These are phyloP conservation scores for Huso huso DNA, from an alignment of 2,797 vertebrate species.

Conservation along the genomic window DNA sequence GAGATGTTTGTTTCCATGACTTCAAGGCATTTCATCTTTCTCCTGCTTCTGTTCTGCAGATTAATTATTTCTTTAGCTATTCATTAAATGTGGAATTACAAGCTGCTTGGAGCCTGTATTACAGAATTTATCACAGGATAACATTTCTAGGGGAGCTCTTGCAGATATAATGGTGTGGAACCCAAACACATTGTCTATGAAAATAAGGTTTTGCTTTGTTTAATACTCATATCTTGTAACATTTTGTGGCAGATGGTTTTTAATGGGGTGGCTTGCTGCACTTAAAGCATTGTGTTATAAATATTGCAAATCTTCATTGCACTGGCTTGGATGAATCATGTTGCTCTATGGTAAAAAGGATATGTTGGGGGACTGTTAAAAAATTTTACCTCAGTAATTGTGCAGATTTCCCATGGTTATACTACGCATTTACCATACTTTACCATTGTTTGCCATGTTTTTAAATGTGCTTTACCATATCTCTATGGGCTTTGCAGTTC, in stretches of 20 bases:
- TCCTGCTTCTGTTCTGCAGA: slow-evolving; percentile 19
- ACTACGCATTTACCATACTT: too few species aligned
- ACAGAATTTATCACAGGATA: neutral
- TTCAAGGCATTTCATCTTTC: slow-evolving; percentile 35
- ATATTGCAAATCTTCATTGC: too few species aligned
- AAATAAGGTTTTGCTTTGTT: neutral
- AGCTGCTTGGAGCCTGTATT: neutral
- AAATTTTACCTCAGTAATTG: too few species aligned
- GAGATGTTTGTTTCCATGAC: slow-evolving; percentile 39
- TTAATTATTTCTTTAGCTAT: slow-evolving; percentile 1
- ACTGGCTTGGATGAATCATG: too few species aligned
- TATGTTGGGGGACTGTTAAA: too few species aligned
- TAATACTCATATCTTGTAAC: neutral
- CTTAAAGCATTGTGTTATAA: neutral
- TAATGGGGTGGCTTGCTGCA: neutral
- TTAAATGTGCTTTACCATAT: too few species aligned
- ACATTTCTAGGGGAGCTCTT: neutral
- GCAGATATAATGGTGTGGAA: neutral
- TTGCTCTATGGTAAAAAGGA: too few species aligned
- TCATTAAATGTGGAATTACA: slow-evolving; percentile 2
- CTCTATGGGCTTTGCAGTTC: too few species aligned
- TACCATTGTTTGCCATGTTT: too few species aligned
- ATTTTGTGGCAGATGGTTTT: neutral
- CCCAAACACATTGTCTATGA: neutral
- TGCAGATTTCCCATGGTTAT: too few species aligned